Conservation (phyloP, 2,113 vertebrate species). For the Antechinus stuartii region DNA sequence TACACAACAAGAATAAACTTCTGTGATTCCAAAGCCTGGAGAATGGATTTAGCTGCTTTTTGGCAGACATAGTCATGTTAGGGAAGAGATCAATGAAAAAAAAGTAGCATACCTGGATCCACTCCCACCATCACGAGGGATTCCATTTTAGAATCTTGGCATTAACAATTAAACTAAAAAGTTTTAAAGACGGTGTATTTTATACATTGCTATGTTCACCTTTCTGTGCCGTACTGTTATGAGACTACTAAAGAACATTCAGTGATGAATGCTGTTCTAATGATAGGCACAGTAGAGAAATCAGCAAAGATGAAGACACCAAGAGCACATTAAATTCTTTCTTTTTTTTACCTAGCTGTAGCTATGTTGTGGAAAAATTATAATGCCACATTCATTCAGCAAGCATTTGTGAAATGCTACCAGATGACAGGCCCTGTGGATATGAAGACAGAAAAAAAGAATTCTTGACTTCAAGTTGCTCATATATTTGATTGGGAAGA, state of each 20-base stretch:
- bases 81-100: slow-evolving; percentile 38
- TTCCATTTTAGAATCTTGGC: slow-evolving; percentile 17
- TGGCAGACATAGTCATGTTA: background rate
- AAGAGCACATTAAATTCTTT: slow-evolving; percentile 1
- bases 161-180: background rate
- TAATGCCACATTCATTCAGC: background rate
- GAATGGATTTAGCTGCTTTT: slow-evolving; percentile 35
- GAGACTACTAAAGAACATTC: slow-evolving; percentile 11
- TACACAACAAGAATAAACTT: slow-evolving; percentile 30
- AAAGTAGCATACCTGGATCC: background rate
- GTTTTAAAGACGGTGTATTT: background rate
- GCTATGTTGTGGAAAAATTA: background rate
- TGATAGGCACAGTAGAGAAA: slow-evolving; percentile 5
- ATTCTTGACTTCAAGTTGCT: background rate
- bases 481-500: background rate
- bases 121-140: background rate
- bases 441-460: background rate
- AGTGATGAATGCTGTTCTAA: slow-evolving; percentile 38
- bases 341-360: background rate
- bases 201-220: background rate
- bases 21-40: background rate
- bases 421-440: background rate
- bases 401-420: background rate
- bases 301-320: background rate
- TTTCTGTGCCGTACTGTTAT: background rate